These are phyloP conservation scores for Isurus oxyrinchus DNA, from an alignment of 2,113 vertebrate species.

Conservation along the genomic window DNA sequence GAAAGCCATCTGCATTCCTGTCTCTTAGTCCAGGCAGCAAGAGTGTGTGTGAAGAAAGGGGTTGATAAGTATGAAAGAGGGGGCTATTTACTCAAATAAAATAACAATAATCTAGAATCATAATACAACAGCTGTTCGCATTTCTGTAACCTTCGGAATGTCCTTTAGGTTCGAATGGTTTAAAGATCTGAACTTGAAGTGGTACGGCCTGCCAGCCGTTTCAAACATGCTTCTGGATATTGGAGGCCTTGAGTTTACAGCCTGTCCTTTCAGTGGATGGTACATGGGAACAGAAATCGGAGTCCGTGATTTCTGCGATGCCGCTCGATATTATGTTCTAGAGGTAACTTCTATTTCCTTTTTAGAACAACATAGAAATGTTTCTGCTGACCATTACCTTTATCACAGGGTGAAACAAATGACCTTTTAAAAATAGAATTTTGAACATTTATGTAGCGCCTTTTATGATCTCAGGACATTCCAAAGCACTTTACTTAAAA, in stretches of 20 bases:
- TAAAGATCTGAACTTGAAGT: constrained; percentile 83
- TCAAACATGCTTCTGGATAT: constrained; percentile 95
- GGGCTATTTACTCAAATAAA: not conserved
- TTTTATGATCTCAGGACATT: not conserved
- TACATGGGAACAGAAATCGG: constrained; percentile 99
- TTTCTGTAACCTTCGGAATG: not conserved
- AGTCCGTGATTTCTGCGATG: constrained; percentile 92
- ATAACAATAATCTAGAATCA: not conserved
- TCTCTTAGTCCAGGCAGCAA: not conserved
- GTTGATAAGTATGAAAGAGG: not conserved
- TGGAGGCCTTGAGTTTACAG: constrained; percentile 84
- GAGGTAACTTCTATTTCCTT: constrained; percentile 65
- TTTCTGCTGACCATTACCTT: not conserved
- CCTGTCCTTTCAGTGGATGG: constrained; percentile 95
- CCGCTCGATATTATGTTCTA: constrained; percentile 87
- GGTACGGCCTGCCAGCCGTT: constrained; percentile 88
- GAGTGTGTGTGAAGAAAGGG: not conserved
- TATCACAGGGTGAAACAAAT: not conserved
- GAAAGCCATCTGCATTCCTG: not conserved
- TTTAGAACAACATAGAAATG: not conserved
- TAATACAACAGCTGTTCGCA: not conserved
- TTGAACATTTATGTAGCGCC: not conserved
- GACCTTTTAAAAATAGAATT: not conserved
- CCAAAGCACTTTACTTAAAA: not conserved
- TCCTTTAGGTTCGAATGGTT: constrained; percentile 82